These are phyloP conservation scores for Oscheius sp. DNA, from an alignment of 2,888 invertebrate species.

Conservation along the genomic window DNA sequence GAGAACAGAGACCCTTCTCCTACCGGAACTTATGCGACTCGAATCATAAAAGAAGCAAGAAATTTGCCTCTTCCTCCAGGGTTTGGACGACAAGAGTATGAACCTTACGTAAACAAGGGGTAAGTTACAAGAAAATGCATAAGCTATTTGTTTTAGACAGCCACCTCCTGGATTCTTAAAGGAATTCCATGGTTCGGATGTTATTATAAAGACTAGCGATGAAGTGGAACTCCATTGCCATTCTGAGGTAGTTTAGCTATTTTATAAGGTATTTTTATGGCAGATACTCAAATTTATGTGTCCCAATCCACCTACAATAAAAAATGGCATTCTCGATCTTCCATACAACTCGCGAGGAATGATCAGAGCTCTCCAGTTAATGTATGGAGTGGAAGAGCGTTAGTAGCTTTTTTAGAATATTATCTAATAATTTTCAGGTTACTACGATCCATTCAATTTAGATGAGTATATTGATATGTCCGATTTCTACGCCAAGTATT, in stretches of 20 bases:
- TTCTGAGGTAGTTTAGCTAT: background rate
- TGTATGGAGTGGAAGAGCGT: background rate
- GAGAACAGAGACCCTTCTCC: background rate
- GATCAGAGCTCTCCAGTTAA: background rate
- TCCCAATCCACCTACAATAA: too few relatives aligned
- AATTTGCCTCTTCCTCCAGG: slow-evolving; percentile 4
- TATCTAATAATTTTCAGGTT: background rate
- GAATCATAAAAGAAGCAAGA: too few relatives aligned
- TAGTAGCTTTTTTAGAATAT: background rate
- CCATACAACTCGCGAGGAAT: background rate
- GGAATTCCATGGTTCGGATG: background rate
- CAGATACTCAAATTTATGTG: too few relatives aligned
- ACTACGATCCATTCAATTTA: background rate
- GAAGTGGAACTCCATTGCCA: background rate
- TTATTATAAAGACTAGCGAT: background rate
- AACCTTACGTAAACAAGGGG: background rate
- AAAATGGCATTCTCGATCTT: background rate
- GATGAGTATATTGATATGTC: background rate
- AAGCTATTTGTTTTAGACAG: background rate
- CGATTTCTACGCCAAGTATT: background rate
- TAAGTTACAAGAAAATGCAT: background rate
- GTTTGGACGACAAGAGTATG: background rate
- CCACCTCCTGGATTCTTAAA: background rate
- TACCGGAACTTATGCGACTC: too few relatives aligned
- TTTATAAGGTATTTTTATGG: background rate